Percentiles rank a stretch among this genome's conserved stretches.
These are phyloP conservation scores for Branchinecta lindahli DNA, from an alignment of 1,140 invertebrate species.

Conservation along the genomic window DNA sequence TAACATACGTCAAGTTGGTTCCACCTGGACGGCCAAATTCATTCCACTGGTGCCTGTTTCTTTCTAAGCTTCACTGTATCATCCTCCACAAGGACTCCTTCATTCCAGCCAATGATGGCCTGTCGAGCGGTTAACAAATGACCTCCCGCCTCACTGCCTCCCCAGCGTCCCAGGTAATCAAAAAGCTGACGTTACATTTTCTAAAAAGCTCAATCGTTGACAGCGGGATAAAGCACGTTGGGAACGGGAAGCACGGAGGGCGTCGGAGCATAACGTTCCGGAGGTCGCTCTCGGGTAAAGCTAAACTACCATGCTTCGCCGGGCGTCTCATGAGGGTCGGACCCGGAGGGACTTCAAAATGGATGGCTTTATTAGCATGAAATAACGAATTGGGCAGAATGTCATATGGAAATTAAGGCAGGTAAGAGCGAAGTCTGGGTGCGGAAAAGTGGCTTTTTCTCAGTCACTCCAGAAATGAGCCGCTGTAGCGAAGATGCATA, in stretches of 20 bases:
- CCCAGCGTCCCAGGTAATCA: not conserved
- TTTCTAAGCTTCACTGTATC: not conserved
- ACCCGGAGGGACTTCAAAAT: not conserved
- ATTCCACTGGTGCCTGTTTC: not conserved
- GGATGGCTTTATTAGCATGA: not conserved
- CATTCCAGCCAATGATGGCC: not conserved
- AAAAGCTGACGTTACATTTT: not conserved
- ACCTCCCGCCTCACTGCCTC: not conserved
- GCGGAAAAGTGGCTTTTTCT: no score
- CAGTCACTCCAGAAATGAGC: no score
- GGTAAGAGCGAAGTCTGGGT: no score
- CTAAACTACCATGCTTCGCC: conserved; percentile 8
- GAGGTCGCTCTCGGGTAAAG: conserved; percentile 2
- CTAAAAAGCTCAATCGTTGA: not conserved
- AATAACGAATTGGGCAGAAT: not conserved
- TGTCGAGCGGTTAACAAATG: not conserved
- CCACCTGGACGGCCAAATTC: not conserved
- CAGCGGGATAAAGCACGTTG: conserved; percentile 6
- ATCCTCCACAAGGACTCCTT: conserved; percentile 2
- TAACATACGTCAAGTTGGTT: conserved; percentile 6
- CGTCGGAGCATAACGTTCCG: not conserved
- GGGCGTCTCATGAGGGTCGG: conserved; percentile 1
- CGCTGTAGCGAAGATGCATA: no score
- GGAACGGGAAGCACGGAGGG: not conserved
- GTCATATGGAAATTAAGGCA: no score